Conservation (phyloP, 2,797 vertebrate species). For the Syndactyla subalaris region DNA sequence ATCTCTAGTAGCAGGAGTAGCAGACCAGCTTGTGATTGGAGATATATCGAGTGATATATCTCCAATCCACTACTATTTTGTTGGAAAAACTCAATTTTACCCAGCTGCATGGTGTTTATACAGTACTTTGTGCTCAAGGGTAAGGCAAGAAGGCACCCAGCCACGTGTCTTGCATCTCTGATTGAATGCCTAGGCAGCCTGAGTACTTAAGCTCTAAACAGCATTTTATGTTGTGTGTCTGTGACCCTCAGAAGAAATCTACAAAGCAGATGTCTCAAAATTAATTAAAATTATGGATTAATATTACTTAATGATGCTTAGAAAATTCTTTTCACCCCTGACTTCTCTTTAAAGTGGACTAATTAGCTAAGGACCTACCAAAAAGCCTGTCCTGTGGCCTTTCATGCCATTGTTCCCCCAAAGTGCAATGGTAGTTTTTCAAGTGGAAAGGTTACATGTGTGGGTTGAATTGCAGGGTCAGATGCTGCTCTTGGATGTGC, state of each 20-base stretch:
- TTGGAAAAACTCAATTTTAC: not conserved
- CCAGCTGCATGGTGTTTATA: not conserved
- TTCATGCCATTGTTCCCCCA: not conserved
- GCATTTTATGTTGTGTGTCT: not conserved
- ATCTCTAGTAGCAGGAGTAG: not conserved
- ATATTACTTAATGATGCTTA: not conserved
- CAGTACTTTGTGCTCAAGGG: not conserved
- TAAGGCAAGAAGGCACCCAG: not conserved
- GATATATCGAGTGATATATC: not conserved
- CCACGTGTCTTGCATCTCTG: not conserved
- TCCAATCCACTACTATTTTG: not conserved
- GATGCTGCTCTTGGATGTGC: not conserved
- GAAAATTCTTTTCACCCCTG: not conserved
- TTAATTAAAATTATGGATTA: not conserved
- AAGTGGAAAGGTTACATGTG: not conserved
- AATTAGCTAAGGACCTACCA: not conserved
- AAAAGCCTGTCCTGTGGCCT: not conserved
- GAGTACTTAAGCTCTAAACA: not conserved
- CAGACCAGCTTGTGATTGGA: not conserved
- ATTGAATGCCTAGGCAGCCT: not conserved
- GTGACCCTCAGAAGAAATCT: not conserved
- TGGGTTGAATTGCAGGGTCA: constrained; percentile 9
- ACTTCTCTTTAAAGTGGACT: not conserved
- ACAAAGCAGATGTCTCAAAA: not conserved
- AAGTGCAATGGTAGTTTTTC: not conserved